A percentile compares a stretch with the other conserved stretches of the same genome.
Conservation (phyloP, 2,113 vertebrate genomes). For the Oryzias melastigma region DNA sequence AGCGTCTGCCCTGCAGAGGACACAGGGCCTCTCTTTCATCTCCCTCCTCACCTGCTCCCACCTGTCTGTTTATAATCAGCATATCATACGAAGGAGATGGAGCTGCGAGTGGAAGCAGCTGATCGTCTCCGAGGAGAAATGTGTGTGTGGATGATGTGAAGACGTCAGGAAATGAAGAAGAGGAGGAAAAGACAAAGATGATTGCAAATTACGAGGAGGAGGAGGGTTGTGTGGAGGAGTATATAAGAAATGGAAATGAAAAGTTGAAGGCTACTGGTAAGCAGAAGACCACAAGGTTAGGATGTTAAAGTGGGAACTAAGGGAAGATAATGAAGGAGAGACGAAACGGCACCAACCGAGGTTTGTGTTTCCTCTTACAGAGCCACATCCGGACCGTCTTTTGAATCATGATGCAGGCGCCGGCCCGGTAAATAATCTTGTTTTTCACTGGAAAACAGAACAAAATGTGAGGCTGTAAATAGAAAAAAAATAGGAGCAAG, state of each 20-base stretch:
- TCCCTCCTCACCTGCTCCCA: background rate
- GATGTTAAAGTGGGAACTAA: background rate
- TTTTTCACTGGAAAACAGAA: constrained; percentile 85
- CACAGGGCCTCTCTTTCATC: constrained; percentile 2
- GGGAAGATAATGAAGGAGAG: background rate
- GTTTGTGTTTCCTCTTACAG: constrained; percentile 94
- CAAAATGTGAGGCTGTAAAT: background rate
- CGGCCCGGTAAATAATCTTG: constrained; percentile 90
- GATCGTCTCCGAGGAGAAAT: no score
- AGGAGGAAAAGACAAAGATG: constrained; percentile 5
- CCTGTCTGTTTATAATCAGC: constrained; percentile 14
- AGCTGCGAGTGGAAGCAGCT: constrained; percentile 8
- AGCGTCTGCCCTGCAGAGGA: background rate
- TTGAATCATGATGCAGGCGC: constrained; percentile 91
- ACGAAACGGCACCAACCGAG: constrained; percentile 80
- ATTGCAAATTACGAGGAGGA: no score
- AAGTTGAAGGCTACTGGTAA: background rate
- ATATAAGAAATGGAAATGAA: background rate
- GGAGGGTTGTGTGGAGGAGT: background rate
- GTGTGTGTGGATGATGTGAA: constrained; percentile 22
- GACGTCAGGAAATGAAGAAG: constrained; percentile 33
- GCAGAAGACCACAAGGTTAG: background rate
- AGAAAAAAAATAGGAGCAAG: no score
- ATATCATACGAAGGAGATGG: constrained; percentile 16
- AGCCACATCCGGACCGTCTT: constrained; percentile 98